These are phyloP conservation scores for Euborellia annulipes DNA, from an alignment of 1,140 invertebrate genomes.

Conservation along the genomic window DNA sequence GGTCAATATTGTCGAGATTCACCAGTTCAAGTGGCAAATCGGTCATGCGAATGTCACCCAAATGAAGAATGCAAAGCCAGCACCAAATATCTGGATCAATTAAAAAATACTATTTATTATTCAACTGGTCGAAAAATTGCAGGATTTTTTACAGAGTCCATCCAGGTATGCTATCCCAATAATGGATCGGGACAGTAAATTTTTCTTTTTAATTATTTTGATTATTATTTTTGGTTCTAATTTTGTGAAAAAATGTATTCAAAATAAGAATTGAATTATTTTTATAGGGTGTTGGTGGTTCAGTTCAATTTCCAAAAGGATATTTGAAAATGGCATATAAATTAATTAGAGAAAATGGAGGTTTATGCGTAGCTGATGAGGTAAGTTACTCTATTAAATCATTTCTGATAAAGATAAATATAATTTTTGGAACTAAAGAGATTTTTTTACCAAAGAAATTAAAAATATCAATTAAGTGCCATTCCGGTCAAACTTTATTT, in stretches of 20 bases:
- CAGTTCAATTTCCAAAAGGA: constrained; percentile 79
- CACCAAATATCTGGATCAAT: constrained; percentile 64
- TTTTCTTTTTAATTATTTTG: background rate
- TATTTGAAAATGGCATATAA: constrained; percentile 72
- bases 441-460: too few species aligned
- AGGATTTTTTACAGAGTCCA: constrained; percentile 85
- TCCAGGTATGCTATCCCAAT: constrained; percentile 53
- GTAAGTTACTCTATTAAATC: constrained; percentile 27
- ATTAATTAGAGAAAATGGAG: constrained; percentile 61
- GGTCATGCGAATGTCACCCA: constrained; percentile 51
- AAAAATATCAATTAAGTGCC: too few species aligned
- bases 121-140: constrained; percentile 61
- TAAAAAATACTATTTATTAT: constrained; percentile 61
- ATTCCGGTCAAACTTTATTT: too few species aligned
- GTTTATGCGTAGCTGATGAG: constrained; percentile 84
- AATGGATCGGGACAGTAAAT: too few species aligned
- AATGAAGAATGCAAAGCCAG: constrained; percentile 47
- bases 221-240: background rate
- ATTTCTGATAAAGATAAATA: too few species aligned
- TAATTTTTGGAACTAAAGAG: too few species aligned
- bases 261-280: background rate
- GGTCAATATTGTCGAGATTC: constrained; percentile 77
- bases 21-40: constrained; percentile 52
- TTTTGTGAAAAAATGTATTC: background rate
- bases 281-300: constrained; percentile 66